phyloP scores from a whole-genome alignment of 1,140 invertebrate species.

The Drosophila seguyi region DNA sequence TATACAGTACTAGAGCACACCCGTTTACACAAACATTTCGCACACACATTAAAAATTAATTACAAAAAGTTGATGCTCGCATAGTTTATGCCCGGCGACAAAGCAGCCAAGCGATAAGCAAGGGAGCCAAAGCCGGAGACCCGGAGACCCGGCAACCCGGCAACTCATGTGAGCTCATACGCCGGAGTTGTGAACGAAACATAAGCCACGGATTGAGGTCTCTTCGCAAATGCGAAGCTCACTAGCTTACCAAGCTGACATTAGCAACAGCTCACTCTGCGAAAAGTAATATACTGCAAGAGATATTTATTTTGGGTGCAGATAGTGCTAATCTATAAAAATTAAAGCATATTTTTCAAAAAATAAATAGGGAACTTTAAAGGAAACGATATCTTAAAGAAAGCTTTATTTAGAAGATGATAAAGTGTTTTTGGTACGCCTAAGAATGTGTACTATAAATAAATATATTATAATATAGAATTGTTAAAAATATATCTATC shows the following conservation, averaged over 20 bases:
- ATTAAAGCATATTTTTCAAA: background rate
- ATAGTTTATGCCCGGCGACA: conserved; percentile 78
- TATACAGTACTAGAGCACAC: conserved; percentile 45
- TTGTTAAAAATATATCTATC: too few relatives aligned
- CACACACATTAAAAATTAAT: conserved; percentile 82
- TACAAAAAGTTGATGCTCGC: conserved; percentile 71
- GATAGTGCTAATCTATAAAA: background rate
- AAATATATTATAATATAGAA: background rate
- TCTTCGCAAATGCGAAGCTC: conserved; percentile 57
- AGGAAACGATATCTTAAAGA: background rate
- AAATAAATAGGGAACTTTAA: background rate
- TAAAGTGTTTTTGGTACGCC: too few relatives aligned
- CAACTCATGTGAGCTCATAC: conserved; percentile 6
- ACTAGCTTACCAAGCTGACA: conserved; percentile 51
- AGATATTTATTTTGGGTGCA: background rate
- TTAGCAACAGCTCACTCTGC: conserved; percentile 35
- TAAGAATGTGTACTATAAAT: too few relatives aligned
- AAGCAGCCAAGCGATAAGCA: conserved; percentile 67
- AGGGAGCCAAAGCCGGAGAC: background rate
- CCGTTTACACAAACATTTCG: conserved; percentile 73
- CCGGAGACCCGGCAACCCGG: conserved; percentile 5
- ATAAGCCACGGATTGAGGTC: conserved; percentile 51
- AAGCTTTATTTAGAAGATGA: background rate
- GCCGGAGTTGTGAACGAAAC: conserved; percentile 18
- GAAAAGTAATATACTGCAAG: conserved; percentile 11